phyloP scores from a whole-genome alignment of 2,888 invertebrate genomes.

The Drosophila paracracens region DNA sequence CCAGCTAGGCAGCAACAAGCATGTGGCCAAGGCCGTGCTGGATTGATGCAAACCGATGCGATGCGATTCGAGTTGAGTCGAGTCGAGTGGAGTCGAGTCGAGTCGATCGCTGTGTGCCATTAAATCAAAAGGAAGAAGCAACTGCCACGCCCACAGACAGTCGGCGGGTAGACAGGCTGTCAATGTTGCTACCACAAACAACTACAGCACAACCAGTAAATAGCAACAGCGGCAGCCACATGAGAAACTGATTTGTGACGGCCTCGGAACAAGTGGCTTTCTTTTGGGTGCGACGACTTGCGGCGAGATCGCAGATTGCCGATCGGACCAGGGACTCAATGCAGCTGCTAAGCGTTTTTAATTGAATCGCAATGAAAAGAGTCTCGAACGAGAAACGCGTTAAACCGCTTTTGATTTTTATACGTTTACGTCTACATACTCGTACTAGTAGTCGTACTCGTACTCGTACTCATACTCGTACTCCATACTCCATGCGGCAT shows the following conservation, averaged over 20 bases:
- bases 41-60: constrained; percentile 9
- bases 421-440: constrained; percentile 30
- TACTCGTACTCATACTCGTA: background rate
- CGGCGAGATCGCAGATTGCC: constrained; percentile 36
- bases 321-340: constrained; percentile 24
- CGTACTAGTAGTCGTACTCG: background rate
- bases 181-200: constrained; percentile 44
- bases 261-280: constrained; percentile 66
- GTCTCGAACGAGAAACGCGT: constrained; percentile 71
- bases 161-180: constrained; percentile 22
- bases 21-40: constrained; percentile 50
- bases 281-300: constrained; percentile 75
- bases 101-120: constrained; percentile 30
- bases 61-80: constrained; percentile 23
- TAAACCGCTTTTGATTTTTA: constrained; percentile 81
- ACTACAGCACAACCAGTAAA: constrained; percentile 18
- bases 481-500: constrained; percentile 14
- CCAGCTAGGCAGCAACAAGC: constrained; percentile 14
- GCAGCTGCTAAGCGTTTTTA: constrained; percentile 71
- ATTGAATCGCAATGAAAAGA: constrained; percentile 71
- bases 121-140: constrained; percentile 68
- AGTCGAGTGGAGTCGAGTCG: background rate
- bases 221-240: constrained; percentile 18
- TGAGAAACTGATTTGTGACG: constrained; percentile 59
- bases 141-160: constrained; percentile 49